These are phyloP conservation scores for Brachionus plicatilis DNA, from an alignment of 1,140 invertebrate species.

Conservation along the genomic window DNA sequence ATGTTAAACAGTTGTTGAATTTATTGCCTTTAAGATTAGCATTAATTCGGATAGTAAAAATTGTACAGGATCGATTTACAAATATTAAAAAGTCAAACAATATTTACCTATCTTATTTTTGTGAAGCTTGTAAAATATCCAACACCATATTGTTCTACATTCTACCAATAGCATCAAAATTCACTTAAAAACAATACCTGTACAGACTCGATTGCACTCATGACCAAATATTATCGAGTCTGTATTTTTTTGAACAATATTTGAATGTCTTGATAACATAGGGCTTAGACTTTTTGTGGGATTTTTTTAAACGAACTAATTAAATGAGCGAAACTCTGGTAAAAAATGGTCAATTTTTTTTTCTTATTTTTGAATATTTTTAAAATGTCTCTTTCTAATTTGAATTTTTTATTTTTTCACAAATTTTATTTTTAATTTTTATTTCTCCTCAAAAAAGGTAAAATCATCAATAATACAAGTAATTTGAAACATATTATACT, in stretches of 20 bases:
- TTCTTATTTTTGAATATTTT: too few relatives aligned
- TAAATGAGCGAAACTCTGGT: too few relatives aligned
- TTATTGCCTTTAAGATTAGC: background rate
- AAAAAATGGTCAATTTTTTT: too few relatives aligned
- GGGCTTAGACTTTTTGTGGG: too few relatives aligned
- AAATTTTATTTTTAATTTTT: too few relatives aligned
- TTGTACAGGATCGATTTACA: slow-evolving; percentile 10
- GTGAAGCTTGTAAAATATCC: background rate
- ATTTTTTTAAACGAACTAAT: too few relatives aligned
- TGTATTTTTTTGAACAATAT: background rate
- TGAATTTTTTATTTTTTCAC: too few relatives aligned
- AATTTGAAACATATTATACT: too few relatives aligned
- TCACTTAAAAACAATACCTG: background rate
- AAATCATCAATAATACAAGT: too few relatives aligned
- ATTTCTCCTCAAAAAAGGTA: too few relatives aligned
- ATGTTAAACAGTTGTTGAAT: slow-evolving; percentile 5
- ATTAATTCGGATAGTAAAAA: slow-evolving; percentile 9
- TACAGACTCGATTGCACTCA: background rate
- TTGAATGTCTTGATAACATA: too few relatives aligned
- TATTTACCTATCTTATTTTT: slow-evolving; percentile 8
- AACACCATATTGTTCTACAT: background rate
- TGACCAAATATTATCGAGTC: background rate
- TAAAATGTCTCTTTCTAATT: too few relatives aligned
- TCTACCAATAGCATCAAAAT: background rate
- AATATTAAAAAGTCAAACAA: slow-evolving; percentile 4